Percentiles rank a stretch among this genome's conserved stretches.
These are phyloP conservation scores for Brachionus asplanchnoidis DNA, from an alignment of 1,140 invertebrate genomes.

Conservation along the genomic window DNA sequence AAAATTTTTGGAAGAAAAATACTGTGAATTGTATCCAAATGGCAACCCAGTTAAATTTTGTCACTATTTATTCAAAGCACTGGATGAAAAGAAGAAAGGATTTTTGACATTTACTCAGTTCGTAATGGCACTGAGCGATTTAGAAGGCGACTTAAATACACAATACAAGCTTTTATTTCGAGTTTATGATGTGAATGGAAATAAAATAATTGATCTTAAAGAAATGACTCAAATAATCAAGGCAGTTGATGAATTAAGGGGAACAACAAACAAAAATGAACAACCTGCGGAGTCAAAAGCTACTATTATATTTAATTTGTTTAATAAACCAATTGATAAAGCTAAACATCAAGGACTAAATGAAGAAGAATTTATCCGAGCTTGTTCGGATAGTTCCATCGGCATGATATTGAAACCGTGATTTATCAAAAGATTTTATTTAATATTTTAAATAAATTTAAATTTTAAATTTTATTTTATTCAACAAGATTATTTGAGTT, in stretches of 20 bases:
- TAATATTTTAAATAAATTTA: background rate
- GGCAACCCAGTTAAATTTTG: background rate
- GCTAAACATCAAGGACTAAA: background rate
- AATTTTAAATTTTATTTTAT: too few relatives aligned
- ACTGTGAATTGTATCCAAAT: background rate
- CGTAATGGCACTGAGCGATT: background rate
- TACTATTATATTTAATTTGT: background rate
- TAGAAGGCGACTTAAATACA: background rate
- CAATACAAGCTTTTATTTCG: background rate
- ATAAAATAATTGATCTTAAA: background rate
- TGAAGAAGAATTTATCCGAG: background rate
- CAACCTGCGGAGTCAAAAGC: background rate
- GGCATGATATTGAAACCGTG: background rate
- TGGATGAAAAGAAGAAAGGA: background rate
- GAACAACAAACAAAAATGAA: background rate
- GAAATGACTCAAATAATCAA: background rate
- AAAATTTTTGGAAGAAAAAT: background rate
- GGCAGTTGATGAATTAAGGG: conserved; percentile 6
- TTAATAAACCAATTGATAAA: background rate
- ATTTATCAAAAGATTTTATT: background rate
- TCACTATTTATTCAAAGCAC: background rate
- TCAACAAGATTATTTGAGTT: too few relatives aligned
- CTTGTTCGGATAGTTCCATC: background rate
- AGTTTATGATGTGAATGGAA: background rate
- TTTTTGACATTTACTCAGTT: background rate